Percentiles rank a stretch among this genome's conserved stretches.
These are phyloP conservation scores for Busseola fusca DNA, from an alignment of 2,888 invertebrate species.

Conservation along the genomic window DNA sequence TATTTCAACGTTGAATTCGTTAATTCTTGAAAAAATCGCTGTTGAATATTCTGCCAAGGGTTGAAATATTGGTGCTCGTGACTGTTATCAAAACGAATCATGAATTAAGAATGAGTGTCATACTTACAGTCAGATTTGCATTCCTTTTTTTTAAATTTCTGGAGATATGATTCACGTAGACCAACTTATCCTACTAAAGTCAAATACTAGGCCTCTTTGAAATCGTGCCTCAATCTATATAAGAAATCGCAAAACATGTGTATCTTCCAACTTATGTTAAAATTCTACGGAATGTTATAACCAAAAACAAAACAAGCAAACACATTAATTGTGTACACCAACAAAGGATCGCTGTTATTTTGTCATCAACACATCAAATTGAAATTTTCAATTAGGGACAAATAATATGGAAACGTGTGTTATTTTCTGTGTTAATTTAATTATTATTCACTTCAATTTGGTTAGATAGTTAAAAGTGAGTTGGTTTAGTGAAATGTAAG, in stretches of 20 bases:
- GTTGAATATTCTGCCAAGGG: too few relatives aligned
- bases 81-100: not conserved
- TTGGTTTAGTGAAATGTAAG: conserved; percentile 32
- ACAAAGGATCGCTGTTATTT: conserved; percentile 25
- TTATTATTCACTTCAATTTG: conserved; percentile 30
- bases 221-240: not conserved
- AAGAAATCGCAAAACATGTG: not conserved
- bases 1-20: too few relatives aligned
- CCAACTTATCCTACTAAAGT: not conserved
- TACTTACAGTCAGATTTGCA: not conserved
- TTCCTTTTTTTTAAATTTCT: conserved; percentile 4
- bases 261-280: conserved; percentile 6
- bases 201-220: not conserved
- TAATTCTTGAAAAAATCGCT: too few relatives aligned
- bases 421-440: conserved; percentile 24
- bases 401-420: conserved; percentile 19
- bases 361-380: conserved; percentile 35
- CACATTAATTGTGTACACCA: conserved; percentile 23
- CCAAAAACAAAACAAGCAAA: conserved; percentile 13
- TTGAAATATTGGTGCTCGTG: too few relatives aligned
- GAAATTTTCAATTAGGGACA: conserved; percentile 26
- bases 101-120: conserved; percentile 2
- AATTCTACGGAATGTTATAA: conserved; percentile 13
- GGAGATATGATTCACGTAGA: not conserved
- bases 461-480: conserved; percentile 3